These are phyloP conservation scores for Podargus strigoides DNA, from an alignment of 2,797 vertebrate genomes.

Conservation along the genomic window DNA sequence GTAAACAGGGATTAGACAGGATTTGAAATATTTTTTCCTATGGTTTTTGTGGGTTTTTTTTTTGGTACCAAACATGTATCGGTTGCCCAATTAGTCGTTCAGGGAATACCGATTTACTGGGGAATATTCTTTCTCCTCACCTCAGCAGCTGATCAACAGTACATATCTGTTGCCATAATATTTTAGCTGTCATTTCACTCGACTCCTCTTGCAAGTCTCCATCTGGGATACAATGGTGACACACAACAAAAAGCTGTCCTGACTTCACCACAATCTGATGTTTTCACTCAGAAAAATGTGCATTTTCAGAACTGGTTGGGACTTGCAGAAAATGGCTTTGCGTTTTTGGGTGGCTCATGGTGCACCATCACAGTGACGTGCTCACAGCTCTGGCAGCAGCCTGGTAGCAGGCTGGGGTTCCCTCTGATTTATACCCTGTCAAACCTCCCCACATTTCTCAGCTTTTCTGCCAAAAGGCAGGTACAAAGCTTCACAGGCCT, in stretches of 20 bases:
- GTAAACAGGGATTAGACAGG: not conserved
- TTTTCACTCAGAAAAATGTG: not conserved
- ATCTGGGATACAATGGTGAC: not conserved
- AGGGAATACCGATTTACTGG: not conserved
- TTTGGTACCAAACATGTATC: not conserved
- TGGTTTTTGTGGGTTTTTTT: not conserved
- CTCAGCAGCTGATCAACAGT: not conserved
- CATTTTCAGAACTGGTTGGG: not conserved
- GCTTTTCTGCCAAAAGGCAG: not conserved
- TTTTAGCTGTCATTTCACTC: not conserved
- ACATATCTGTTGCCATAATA: not conserved
- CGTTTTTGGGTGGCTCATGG: not conserved
- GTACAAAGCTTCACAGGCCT: not conserved
- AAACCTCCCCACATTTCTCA: not conserved
- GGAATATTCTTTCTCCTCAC: not conserved
- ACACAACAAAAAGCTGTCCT: not conserved
- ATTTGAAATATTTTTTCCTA: not conserved
- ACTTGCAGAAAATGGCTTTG: not conserved
- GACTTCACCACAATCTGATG: not conserved
- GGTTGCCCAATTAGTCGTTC: not conserved
- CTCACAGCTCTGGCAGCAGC: not conserved
- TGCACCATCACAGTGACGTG: fast-evolving
- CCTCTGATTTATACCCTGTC: not conserved
- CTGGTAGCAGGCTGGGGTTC: not conserved
- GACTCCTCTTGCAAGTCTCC: not conserved